phyloP scores from a whole-genome alignment of 2,113 vertebrate genomes.

The Passer domesticus region DNA sequence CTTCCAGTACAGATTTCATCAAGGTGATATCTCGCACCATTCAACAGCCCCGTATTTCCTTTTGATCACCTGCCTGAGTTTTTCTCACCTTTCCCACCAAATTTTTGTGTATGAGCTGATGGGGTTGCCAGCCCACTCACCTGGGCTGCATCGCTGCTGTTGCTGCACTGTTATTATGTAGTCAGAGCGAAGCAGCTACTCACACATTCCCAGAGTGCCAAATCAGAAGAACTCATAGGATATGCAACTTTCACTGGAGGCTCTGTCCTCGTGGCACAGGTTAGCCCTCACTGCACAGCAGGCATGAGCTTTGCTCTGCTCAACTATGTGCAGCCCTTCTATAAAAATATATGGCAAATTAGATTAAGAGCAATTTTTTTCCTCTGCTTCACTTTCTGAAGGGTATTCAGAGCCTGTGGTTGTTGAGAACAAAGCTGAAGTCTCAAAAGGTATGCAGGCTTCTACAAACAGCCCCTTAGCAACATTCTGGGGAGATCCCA shows the following conservation, averaged over 20 bases:
- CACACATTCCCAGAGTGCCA: accelerated
- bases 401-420: not conserved
- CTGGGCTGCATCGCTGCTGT: not conserved
- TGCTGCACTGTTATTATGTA: not conserved
- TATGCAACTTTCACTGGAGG: not conserved
- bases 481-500: not conserved
- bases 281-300: not conserved
- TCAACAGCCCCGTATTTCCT: not conserved
- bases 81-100: not conserved
- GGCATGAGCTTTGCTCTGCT: not conserved
- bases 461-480: not conserved
- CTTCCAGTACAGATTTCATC: not conserved
- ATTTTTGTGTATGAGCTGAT: not conserved
- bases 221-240: not conserved
- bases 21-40: not conserved
- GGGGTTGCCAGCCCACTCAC: not conserved
- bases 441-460: not conserved
- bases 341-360: not conserved
- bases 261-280: not conserved
- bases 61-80: not conserved
- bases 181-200: not conserved
- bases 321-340: not conserved
- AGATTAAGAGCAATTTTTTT: not conserved
- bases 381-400: not conserved
- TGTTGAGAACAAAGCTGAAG: not conserved